Percentiles rank a stretch among this genome's conserved stretches.
These are phyloP conservation scores for Acrocephalus scirpaceus DNA, from an alignment of 2,797 vertebrate genomes.

Conservation along the genomic window DNA sequence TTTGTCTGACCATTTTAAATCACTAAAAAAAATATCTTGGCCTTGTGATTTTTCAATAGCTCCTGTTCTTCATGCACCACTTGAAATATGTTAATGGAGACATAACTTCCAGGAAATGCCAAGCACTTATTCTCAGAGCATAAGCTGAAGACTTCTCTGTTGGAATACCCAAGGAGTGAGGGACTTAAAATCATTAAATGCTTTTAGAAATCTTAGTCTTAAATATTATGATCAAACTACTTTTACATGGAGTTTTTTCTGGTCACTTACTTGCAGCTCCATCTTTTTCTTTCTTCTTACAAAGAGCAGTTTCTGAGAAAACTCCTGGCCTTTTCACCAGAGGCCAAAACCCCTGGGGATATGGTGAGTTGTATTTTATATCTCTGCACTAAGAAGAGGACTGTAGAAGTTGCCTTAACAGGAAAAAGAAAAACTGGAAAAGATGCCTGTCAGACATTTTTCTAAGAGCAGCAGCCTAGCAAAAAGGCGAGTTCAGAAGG, in stretches of 20 bases:
- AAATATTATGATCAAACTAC: not conserved
- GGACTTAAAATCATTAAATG: not conserved
- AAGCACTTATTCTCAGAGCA: not conserved
- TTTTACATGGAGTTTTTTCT: not conserved
- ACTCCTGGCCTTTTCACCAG: not conserved
- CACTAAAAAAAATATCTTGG: constrained; percentile 14
- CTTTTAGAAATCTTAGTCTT: constrained; percentile 3
- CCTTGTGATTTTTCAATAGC: constrained; percentile 11
- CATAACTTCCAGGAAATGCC: constrained; percentile 29
- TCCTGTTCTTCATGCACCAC: constrained; percentile 41
- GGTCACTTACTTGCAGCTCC: not conserved
- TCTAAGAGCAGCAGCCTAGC: not conserved
- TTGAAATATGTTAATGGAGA: constrained; percentile 44
- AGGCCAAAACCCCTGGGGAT: not conserved
- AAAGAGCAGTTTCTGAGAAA: not conserved
- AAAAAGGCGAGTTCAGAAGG: not conserved
- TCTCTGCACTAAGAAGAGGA: not conserved
- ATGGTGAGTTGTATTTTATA: not conserved
- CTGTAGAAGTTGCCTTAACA: not conserved
- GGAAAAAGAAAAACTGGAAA: not conserved
- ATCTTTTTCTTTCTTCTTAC: not conserved
- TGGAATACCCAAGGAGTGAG: not conserved
- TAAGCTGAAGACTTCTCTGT: not conserved
- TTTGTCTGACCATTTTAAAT: constrained; percentile 35
- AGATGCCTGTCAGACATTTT: not conserved